A percentile compares a stretch with the other conserved stretches of the same genome.
Conservation (phyloP, 2,888 invertebrate genomes). For the Heliconius charithonia region DNA sequence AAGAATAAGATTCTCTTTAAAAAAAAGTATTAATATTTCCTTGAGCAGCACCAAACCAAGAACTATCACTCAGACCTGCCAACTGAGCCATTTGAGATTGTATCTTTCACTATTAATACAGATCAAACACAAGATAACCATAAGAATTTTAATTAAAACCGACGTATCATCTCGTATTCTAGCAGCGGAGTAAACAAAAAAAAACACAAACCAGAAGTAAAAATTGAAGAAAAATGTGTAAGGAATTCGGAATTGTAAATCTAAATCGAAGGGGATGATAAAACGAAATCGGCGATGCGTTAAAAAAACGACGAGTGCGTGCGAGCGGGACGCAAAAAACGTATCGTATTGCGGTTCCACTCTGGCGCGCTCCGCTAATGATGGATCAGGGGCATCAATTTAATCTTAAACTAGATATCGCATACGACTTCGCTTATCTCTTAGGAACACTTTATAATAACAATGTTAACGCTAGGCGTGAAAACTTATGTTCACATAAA, state of each 20-base stretch:
- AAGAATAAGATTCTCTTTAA: too few relatives aligned
- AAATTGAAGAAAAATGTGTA: slow-evolving; percentile 67
- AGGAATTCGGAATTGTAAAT: slow-evolving; percentile 79
- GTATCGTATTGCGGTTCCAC: slow-evolving; percentile 81
- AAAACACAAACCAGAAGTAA: slow-evolving; percentile 23
- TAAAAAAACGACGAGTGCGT: slow-evolving; percentile 79
- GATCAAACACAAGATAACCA: not conserved
- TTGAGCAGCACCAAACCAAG: not conserved
- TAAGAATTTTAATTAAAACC: slow-evolving; percentile 1
- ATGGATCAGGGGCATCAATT: slow-evolving; percentile 39
- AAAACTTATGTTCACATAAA: not conserved
- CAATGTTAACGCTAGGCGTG: not conserved
- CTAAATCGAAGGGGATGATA: slow-evolving; percentile 74
- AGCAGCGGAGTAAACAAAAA: not conserved
- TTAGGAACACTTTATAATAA: slow-evolving; percentile 5
- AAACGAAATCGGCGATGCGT: slow-evolving; percentile 82
- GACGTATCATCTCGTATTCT: slow-evolving; percentile 4
- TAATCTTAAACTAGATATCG: slow-evolving; percentile 27
- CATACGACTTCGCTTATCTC: slow-evolving; percentile 25
- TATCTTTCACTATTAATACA: not conserved
- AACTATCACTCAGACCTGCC: not conserved
- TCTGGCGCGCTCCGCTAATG: slow-evolving; percentile 64
- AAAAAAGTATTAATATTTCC: too few relatives aligned
- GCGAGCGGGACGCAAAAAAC: slow-evolving; percentile 80
- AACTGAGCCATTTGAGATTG: not conserved